Evolutionary conservation across 1,140 invertebrate species (phyloP).

Genomic region (Cyclargus thomasi): DNA sequence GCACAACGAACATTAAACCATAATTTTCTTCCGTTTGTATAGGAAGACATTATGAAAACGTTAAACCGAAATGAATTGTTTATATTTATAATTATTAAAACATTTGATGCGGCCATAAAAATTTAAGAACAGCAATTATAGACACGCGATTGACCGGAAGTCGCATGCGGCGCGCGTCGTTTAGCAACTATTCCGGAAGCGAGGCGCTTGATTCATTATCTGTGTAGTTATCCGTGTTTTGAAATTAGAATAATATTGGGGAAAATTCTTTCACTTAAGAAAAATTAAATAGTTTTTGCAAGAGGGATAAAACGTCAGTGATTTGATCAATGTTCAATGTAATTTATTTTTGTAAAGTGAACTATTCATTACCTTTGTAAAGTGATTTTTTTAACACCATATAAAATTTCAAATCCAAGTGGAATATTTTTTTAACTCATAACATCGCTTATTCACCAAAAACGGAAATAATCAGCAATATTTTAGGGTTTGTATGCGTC

Average conservation of each 20-base stretch:
- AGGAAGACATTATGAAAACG: constrained; percentile 8
- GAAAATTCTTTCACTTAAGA: background rate
- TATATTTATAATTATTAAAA: background rate
- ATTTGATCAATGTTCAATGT: too few species aligned
- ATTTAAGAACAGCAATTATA: constrained; percentile 2
- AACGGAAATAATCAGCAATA: too few species aligned
- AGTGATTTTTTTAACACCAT: too few species aligned
- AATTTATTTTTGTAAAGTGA: too few species aligned
- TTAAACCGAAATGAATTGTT: background rate
- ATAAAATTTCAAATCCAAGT: too few species aligned
- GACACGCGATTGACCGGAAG: constrained; percentile 14
- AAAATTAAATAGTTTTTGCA: too few species aligned
- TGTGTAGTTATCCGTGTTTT: background rate
- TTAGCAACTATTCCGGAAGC: constrained; percentile 5
- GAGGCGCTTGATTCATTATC: constrained; percentile 4
- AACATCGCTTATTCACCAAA: too few species aligned
- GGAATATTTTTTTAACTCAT: too few species aligned
- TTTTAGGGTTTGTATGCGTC: too few species aligned
- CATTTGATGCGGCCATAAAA: background rate
- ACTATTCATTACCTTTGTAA: too few species aligned
- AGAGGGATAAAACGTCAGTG: too few species aligned
- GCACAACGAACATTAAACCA: background rate
- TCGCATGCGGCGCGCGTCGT: background rate
- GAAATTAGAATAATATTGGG: background rate
- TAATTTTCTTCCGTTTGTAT: background rate